These are phyloP conservation scores for Synaphobranchus kaupii DNA, from an alignment of 2,797 vertebrate genomes.

Conservation along the genomic window DNA sequence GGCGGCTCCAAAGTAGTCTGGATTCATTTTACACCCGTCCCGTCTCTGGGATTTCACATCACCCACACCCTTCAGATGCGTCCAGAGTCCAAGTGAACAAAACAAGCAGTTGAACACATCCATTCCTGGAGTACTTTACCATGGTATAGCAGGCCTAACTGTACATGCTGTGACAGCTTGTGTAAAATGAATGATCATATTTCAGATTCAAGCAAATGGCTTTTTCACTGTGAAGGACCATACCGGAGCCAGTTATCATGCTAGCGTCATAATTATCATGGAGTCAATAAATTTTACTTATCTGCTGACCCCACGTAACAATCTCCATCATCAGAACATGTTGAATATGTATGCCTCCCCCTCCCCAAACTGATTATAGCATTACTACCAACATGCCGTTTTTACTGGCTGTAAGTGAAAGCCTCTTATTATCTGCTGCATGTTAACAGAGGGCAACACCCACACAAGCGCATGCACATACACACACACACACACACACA, in stretches of 20 bases:
- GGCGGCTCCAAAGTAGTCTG: background rate
- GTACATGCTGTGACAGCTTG: constrained; percentile 41
- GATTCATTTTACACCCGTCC: background rate
- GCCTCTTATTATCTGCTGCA: background rate
- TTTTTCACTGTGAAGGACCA: constrained; percentile 32
- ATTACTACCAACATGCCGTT: background rate
- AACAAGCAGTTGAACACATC: background rate
- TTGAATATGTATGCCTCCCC: constrained; percentile 52
- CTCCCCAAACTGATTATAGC: background rate
- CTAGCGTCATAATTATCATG: constrained; percentile 44
- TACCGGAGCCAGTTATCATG: constrained; percentile 28
- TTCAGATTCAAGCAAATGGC: constrained; percentile 48
- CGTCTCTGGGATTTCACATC: background rate
- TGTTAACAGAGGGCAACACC: background rate
- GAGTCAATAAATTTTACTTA: constrained; percentile 44
- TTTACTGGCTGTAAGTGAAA: background rate
- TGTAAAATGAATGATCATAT: constrained; percentile 54
- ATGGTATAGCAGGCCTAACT: background rate
- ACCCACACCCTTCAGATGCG: background rate
- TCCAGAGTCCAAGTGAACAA: background rate
- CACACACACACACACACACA: no score
- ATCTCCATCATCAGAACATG: constrained; percentile 46
- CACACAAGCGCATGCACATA: no score
- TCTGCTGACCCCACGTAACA: constrained; percentile 51
- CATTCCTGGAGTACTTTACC: background rate